Conservation (phyloP, 2,888 invertebrate species). For the Tetranychus piercei region DNA sequence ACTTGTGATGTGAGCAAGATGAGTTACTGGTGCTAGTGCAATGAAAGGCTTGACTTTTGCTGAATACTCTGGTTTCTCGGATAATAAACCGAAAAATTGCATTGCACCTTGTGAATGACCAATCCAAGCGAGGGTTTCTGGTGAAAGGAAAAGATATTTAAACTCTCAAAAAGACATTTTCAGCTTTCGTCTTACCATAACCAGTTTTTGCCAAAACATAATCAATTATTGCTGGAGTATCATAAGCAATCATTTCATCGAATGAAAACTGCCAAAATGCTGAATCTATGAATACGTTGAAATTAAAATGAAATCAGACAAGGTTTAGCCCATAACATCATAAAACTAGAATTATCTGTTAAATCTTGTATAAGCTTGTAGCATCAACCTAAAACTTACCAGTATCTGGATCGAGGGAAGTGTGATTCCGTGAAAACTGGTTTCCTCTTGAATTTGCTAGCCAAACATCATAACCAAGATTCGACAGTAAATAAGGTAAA, state of each 20-base stretch:
- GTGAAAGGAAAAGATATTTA: neutral
- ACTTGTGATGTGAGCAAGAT: constrained; percentile 45
- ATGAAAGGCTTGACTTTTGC: constrained; percentile 30
- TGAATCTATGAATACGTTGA: neutral
- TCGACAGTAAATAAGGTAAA: neutral
- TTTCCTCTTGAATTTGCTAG: neutral
- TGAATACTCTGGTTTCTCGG: constrained; percentile 27
- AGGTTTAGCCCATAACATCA: no score
- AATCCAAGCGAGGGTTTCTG: constrained; percentile 9
- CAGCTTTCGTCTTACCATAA: neutral
- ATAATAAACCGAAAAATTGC: constrained; percentile 31
- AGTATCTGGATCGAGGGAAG: neutral
- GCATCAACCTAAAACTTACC: no score
- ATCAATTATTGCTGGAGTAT: constrained; percentile 12
- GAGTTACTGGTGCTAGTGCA: constrained; percentile 41
- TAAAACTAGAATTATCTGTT: no score
- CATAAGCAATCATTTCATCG: constrained; percentile 12
- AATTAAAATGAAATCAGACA: neutral
- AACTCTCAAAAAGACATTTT: neutral
- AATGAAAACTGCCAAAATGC: constrained; percentile 10
- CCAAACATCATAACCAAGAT: neutral
- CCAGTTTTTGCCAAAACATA: neutral
- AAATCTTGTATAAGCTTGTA: no score
- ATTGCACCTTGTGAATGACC: constrained; percentile 11
- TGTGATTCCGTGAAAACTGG: neutral